Percentiles rank a stretch among this genome's conserved stretches.
Evolutionary conservation across 1,140 invertebrate genomes (phyloP).

Genomic region (Uloborus diversus): DNA sequence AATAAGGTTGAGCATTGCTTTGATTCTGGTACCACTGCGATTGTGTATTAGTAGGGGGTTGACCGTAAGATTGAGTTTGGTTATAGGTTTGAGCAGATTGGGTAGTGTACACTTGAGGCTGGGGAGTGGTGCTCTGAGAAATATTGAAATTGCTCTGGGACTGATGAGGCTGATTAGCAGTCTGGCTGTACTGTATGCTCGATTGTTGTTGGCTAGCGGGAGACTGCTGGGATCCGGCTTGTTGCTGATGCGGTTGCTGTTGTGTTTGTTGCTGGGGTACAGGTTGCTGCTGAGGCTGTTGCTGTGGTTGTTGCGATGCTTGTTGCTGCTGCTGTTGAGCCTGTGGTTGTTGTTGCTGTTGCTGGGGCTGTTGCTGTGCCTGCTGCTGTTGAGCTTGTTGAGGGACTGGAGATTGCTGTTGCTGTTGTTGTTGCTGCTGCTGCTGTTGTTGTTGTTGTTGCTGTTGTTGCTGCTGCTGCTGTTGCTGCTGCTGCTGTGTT

Average conservation of each 20-base stretch:
- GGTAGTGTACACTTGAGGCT: conserved; percentile 22
- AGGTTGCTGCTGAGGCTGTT: conserved; percentile 1
- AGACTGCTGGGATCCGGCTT: too few relatives aligned
- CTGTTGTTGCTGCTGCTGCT: not conserved
- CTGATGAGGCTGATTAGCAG: conserved; percentile 16
- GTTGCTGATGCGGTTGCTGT: conserved; percentile 13
- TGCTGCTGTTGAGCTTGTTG: not conserved
- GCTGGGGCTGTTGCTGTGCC: not conserved
- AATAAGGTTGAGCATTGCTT: conserved; percentile 26
- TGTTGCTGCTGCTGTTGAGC: conserved; percentile 12
- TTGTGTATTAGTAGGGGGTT: conserved; percentile 1
- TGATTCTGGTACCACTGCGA: conserved; percentile 34
- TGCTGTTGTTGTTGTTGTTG: not conserved
- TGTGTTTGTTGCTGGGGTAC: not conserved
- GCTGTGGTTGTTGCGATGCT: not conserved
- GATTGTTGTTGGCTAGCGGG: conserved; percentile 55
- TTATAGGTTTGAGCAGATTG: conserved; percentile 33
- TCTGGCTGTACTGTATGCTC: conserved; percentile 21
- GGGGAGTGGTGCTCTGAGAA: not conserved
- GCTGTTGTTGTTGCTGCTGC: not conserved
- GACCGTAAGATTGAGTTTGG: conserved; percentile 8
- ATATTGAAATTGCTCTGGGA: conserved; percentile 15
- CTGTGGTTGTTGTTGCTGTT: not conserved
- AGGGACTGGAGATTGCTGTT: too few relatives aligned
- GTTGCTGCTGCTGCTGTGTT: not conserved